Conservation (phyloP, 2,113 vertebrate species). For the Colinus virginianus region DNA sequence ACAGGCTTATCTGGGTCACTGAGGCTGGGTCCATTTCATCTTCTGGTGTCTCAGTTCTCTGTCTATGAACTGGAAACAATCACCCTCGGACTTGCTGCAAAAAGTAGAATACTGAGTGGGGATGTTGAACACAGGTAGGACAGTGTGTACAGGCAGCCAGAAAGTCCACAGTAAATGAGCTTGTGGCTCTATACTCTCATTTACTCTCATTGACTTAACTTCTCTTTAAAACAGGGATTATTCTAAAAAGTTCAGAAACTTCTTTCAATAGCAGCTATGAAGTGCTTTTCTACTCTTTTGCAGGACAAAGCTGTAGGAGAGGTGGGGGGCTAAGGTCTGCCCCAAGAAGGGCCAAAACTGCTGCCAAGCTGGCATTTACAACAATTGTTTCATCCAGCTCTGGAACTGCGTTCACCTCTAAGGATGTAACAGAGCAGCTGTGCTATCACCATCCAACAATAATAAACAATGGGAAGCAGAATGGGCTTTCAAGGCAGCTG, state of each 20-base stretch:
- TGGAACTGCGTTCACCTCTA: slow-evolving; percentile 52
- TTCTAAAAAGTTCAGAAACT: slow-evolving; percentile 25
- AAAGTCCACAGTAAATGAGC: background rate
- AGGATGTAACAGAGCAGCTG: slow-evolving; percentile 54
- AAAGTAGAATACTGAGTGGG: background rate
- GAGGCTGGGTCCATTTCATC: background rate
- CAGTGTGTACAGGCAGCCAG: background rate
- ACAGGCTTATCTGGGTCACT: background rate
- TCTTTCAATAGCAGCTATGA: slow-evolving; percentile 44
- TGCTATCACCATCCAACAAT: slow-evolving; percentile 36
- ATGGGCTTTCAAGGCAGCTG: slow-evolving; percentile 20
- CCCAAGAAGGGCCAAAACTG: background rate
- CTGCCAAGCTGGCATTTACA: slow-evolving; percentile 57
- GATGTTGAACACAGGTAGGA: background rate
- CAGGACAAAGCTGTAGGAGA: slow-evolving; percentile 20
- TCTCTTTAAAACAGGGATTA: slow-evolving; percentile 44
- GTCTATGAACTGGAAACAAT: background rate
- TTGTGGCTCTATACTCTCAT: background rate
- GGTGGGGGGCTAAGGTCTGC: slow-evolving; percentile 28
- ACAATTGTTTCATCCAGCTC: slow-evolving; percentile 1
- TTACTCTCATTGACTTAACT: background rate
- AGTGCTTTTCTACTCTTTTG: slow-evolving; percentile 34
- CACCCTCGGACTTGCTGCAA: background rate
- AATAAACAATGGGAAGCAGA: slow-evolving; percentile 57
- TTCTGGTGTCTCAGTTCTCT: background rate